A percentile compares a stretch with the other conserved stretches of the same genome.
Evolutionary conservation across 2,888 invertebrate genomes (phyloP).

Genomic region (Tenthredo amoena): DNA sequence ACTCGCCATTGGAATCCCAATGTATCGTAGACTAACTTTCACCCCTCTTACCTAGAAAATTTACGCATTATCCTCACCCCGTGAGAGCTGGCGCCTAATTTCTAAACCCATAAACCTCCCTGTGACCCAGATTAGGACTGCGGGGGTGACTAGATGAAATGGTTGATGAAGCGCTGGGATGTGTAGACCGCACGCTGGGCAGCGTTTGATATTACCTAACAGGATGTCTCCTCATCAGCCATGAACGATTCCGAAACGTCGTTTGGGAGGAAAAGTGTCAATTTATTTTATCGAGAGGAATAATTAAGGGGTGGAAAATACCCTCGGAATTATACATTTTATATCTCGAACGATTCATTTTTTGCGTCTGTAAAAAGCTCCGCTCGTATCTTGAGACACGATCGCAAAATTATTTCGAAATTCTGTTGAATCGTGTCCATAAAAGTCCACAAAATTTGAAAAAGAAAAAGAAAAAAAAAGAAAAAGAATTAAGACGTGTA

Average conservation of each 20-base stretch:
- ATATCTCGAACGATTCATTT: background rate
- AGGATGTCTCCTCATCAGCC: background rate
- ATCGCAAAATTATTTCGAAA: too few species aligned
- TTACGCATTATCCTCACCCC: slow-evolving; percentile 15
- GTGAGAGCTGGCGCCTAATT: slow-evolving; percentile 31
- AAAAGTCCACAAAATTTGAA: too few species aligned
- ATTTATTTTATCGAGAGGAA: background rate
- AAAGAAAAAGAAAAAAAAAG: too few species aligned
- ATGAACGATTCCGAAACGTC: background rate
- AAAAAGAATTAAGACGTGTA: too few species aligned
- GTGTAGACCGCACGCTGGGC: slow-evolving; percentile 13
- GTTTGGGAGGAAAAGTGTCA: background rate
- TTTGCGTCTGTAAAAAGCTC: background rate
- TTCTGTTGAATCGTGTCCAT: too few species aligned
- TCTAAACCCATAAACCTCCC: slow-evolving; percentile 26
- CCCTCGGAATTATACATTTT: background rate
- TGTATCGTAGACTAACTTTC: background rate
- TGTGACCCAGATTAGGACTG: slow-evolving; percentile 27
- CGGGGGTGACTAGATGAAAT: slow-evolving; percentile 5
- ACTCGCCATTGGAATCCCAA: background rate
- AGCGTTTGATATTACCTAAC: slow-evolving; percentile 12
- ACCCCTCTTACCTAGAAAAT: background rate
- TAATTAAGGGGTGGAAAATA: background rate
- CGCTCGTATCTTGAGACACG: background rate
- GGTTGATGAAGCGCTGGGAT: background rate